Base-by-base conservation (phyloP, 2,888 invertebrate genomes). In the Aphodius granarius region DNA sequence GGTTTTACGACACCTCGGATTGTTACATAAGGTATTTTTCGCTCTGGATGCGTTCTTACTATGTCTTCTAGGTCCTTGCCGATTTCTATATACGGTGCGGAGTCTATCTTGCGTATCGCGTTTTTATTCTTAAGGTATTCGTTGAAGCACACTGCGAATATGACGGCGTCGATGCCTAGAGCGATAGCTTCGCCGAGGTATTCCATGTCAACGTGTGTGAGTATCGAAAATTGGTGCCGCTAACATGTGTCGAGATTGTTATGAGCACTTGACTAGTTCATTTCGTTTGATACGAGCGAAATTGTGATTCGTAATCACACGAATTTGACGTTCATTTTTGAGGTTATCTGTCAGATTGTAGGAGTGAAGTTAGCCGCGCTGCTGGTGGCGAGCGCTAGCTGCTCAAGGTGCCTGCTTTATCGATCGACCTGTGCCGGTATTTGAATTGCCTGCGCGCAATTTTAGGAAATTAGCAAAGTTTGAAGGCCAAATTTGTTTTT, bases 1-100 rank as follows among this genome's bases (percentile, higher is more conserved):
- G 95, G 93, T 83, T 92, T 92, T 0, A 95, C 93, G 21, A 91
- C 89, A 0, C 95, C 96, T 75, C 94, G 88, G 73, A 95, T 89
- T 19, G 94, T 93, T 65, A 93, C 92, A 87, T 94, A 95, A 0
- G 92, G 91, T 77, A 95, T 88, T 79, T 91, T 92, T 78, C 91
- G 89, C 78, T 92, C 90, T 3, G 92, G 89, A 79, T 91, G 91
- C 73, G 90, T 89, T 68, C 89, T 87, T n/a, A 94, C 88, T 81
- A 92, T 89, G 43, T 90, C 89, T 77, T 90, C 90, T 5, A 95
- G 84, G 66, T 91, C 89, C 15, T 89, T 87, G 83, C 93, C 91
- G 78, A 95, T 91, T 73, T 92, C 90, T 71, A 93, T 85, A 76
- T 92, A 91, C 20, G 94, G 93, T 68, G 94, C 94, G 77, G 89